phyloP scores from a whole-genome alignment of 2,888 invertebrate genomes.

The Drosophila nr. medialis region DNA sequence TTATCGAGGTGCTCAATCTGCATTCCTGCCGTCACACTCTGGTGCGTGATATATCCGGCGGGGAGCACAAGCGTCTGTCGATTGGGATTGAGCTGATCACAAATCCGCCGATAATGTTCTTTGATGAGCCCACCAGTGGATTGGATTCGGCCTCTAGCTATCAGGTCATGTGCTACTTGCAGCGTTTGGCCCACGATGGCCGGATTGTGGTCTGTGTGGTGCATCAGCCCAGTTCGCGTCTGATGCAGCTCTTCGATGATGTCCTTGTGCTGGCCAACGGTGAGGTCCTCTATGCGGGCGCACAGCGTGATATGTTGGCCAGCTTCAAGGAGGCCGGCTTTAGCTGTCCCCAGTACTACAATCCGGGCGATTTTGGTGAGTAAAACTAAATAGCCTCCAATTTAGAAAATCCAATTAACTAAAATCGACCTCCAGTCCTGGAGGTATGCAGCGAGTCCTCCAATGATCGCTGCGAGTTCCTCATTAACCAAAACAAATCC shows the following conservation, averaged over 20 bases:
- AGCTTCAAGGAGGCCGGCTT: constrained; percentile 89
- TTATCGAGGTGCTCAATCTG: constrained; percentile 90
- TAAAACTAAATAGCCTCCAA: not conserved
- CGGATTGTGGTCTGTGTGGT: constrained; percentile 94
- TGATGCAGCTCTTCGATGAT: constrained; percentile 95
- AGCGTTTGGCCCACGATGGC: constrained; percentile 91
- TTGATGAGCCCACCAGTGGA: constrained; percentile 97
- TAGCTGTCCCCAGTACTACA: constrained; percentile 94
- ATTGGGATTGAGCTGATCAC: constrained; percentile 95
- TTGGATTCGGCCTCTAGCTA: constrained; percentile 92
- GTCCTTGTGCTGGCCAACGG: constrained; percentile 92
- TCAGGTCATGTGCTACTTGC: constrained; percentile 91
- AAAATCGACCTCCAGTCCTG: constrained; percentile 79
- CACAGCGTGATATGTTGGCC: constrained; percentile 89
- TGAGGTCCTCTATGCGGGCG: constrained; percentile 91
- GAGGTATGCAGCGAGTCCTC: constrained; percentile 86
- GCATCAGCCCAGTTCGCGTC: constrained; percentile 94
- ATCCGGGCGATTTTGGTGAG: constrained; percentile 94
- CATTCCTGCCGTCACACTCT: constrained; percentile 88
- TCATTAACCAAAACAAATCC: constrained; percentile 84
- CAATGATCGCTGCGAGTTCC: constrained; percentile 83
- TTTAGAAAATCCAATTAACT: not conserved
- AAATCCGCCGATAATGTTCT: constrained; percentile 96
- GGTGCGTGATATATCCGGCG: constrained; percentile 91
- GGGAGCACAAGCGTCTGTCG: constrained; percentile 94